Percentiles rank a stretch among this genome's conserved stretches.
phyloP scores from a whole-genome alignment of 2,888 invertebrate species.

The Carabus problematicus region DNA sequence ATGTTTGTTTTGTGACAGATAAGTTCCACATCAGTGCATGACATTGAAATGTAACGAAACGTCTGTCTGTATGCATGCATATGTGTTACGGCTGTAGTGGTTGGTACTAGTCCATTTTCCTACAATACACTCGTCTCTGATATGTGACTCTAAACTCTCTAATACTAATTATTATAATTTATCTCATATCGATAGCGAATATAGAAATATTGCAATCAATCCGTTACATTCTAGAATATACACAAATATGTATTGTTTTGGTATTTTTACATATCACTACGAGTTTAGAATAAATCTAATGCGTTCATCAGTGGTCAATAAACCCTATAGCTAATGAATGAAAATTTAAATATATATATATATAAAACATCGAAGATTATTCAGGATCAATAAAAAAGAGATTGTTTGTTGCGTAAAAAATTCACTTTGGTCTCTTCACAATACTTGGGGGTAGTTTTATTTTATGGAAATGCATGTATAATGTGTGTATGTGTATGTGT shows the following conservation, averaged over 20 bases:
- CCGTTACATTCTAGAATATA: slow-evolving; percentile 29
- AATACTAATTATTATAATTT: slow-evolving; percentile 21
- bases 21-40: slow-evolving; percentile 6
- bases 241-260: slow-evolving; percentile 49
- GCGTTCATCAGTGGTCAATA: slow-evolving; percentile 15
- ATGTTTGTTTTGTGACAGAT: slow-evolving; percentile 20
- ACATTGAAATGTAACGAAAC: not conserved
- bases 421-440: slow-evolving; percentile 62
- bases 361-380: slow-evolving; percentile 47
- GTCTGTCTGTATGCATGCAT: not conserved
- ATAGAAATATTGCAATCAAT: slow-evolving; percentile 38
- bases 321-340: slow-evolving; percentile 34
- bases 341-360: slow-evolving; percentile 43
- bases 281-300: slow-evolving; percentile 45
- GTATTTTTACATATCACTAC: slow-evolving; percentile 54
- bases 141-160: slow-evolving; percentile 37
- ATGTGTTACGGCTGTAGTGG: slow-evolving; percentile 10
- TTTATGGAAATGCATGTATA: slow-evolving; percentile 54
- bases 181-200: slow-evolving; percentile 25
- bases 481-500: slow-evolving; percentile 21
- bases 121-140: slow-evolving; percentile 28
- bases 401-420: slow-evolving; percentile 48
- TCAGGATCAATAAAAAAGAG: slow-evolving; percentile 12
- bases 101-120: slow-evolving; percentile 18
- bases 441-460: slow-evolving; percentile 53